Conservation (phyloP, 2,888 invertebrate genomes). For the Eulithis testata region DNA sequence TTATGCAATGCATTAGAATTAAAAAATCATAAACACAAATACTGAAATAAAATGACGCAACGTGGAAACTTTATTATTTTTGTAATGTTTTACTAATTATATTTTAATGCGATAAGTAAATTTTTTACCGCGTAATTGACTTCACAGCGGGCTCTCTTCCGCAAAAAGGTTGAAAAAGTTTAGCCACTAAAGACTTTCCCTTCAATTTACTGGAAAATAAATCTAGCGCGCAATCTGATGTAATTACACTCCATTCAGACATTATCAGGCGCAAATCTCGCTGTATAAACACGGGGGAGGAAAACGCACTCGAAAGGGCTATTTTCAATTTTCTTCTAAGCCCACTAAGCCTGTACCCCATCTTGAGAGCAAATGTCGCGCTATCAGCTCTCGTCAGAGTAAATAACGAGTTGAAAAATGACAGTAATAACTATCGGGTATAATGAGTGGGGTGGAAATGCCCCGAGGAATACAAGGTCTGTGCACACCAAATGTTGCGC, state of each 20-base stretch:
- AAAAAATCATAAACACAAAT: too few species aligned
- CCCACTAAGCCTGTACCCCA: constrained; percentile 73
- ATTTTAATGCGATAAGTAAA: constrained; percentile 1
- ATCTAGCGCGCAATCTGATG: constrained; percentile 37
- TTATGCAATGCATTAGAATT: too few species aligned
- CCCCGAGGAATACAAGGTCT: constrained; percentile 78
- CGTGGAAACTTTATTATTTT: too few species aligned
- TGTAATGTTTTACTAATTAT: too few species aligned
- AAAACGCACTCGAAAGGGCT: constrained; percentile 65
- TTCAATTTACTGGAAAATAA: constrained; percentile 26
- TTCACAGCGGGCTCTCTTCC: constrained; percentile 8
- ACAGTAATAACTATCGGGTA: constrained; percentile 83
- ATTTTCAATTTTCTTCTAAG: constrained; percentile 78
- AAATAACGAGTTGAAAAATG: constrained; percentile 85
- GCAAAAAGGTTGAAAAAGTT: constrained; percentile 15
- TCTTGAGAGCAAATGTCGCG: constrained; percentile 79
- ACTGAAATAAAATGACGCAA: too few species aligned
- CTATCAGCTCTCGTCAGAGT: constrained; percentile 82
- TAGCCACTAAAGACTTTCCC: constrained; percentile 17
- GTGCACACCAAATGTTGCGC: constrained; percentile 76
- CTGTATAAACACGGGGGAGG: constrained; percentile 52
- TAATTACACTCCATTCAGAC: constrained; percentile 43
- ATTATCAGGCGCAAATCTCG: constrained; percentile 49
- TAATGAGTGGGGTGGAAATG: constrained; percentile 82
- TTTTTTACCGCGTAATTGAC: constrained; percentile 15